A percentile compares a stretch with the other conserved stretches of the same genome.
These are phyloP conservation scores for Pocota personata DNA, from an alignment of 2,888 invertebrate genomes.

Conservation along the genomic window DNA sequence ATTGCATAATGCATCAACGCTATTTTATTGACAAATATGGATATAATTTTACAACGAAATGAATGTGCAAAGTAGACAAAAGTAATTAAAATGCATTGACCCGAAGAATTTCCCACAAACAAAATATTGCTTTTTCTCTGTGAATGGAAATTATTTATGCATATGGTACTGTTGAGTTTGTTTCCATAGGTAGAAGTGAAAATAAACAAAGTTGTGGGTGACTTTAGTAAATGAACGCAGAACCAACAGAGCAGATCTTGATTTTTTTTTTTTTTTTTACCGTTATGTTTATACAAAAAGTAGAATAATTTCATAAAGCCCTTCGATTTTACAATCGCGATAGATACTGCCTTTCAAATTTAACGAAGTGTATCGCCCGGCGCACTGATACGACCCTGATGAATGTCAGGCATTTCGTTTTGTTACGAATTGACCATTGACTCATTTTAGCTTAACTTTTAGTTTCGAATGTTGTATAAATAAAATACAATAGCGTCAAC, in stretches of 20 bases:
- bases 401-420: neutral
- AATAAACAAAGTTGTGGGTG: neutral
- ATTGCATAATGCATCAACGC: neutral
- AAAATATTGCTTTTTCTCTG: neutral
- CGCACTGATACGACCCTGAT: neutral
- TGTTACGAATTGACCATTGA: neutral
- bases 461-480: neutral
- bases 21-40: neutral
- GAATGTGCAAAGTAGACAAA: neutral
- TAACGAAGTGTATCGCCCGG: neutral
- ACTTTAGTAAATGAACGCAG: neutral
- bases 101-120: neutral
- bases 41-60: neutral
- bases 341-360: neutral
- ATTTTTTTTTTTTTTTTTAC: neutral
- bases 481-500: neutral
- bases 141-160: neutral
- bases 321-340: neutral
- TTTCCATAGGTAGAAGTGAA: neutral
- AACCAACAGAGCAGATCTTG: conserved; percentile 11
- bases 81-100: conserved; percentile 9
- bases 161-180: neutral
- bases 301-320: neutral
- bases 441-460: neutral
- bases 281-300: neutral